A percentile compares a stretch with the other conserved stretches of the same genome.
Evolutionary conservation across 2,113 vertebrate genomes (phyloP).

Genomic region (Cygnus atratus): DNA sequence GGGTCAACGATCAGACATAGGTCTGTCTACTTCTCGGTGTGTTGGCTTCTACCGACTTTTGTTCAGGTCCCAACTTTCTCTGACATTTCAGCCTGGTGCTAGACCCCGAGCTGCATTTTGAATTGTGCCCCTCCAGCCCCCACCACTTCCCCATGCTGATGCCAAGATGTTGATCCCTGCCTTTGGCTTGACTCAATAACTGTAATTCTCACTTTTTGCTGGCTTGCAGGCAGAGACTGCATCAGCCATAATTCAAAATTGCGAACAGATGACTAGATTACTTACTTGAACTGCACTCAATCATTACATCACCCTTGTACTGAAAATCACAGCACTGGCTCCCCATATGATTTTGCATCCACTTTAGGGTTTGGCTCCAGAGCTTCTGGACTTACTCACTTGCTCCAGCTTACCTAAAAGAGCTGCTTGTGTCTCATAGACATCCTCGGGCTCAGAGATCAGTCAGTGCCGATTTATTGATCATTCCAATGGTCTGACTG

Average conservation of each 20-base stretch:
- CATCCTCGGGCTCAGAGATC: slow-evolving; percentile 68
- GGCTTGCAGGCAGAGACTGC: slow-evolving; percentile 33
- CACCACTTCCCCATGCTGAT: neutral
- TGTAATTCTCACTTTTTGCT: slow-evolving; percentile 44
- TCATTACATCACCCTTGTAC: slow-evolving; percentile 70
- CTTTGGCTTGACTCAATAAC: slow-evolving; percentile 25
- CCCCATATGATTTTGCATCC: slow-evolving; percentile 47
- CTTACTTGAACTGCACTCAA: slow-evolving; percentile 66
- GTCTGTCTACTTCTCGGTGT: too few species aligned
- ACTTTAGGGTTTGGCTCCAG: slow-evolving; percentile 74
- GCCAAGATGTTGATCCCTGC: slow-evolving; percentile 16
- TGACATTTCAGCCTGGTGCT: neutral
- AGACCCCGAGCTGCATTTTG: neutral
- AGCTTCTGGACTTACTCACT: slow-evolving; percentile 67
- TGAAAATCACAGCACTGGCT: slow-evolving; percentile 63
- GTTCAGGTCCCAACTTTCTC: neutral
- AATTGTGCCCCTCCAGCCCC: rapidly evolving
- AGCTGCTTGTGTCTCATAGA: slow-evolving; percentile 31
- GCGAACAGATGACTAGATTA: slow-evolving; percentile 68
- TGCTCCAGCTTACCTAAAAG: slow-evolving; percentile 63
- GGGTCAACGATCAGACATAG: neutral
- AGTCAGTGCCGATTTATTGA: slow-evolving; percentile 20
- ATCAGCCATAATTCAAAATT: slow-evolving; percentile 69
- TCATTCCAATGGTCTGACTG: slow-evolving; percentile 46
- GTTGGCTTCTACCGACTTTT: neutral